Evolutionary conservation across 2,888 invertebrate species (phyloP), one percentile per base, ranked within the genome.

Genomic region (Fragum sueziense): DNA sequence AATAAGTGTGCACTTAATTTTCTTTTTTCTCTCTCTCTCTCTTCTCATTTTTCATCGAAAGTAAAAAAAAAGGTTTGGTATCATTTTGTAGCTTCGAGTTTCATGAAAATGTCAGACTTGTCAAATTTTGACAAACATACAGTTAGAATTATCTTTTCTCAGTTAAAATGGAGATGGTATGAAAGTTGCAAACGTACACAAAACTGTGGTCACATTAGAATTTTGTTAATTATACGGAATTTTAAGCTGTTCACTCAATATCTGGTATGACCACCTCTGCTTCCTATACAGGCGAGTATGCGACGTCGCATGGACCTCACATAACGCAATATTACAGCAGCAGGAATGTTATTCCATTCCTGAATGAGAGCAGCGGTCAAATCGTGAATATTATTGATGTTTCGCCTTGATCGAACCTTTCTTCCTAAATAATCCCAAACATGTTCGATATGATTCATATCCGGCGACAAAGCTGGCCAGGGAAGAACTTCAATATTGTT

Each of bases 401-500:
- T n/a, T n/a, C n/a, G n/a, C n/a, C n/a, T n/a, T n/a, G n/a, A n/a
- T n/a, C n/a, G n/a, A n/a, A n/a, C n/a, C n/a, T n/a, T n/a, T n/a
- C n/a, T n/a, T n/a, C n/a, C n/a, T n/a, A n/a, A n/a, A n/a, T n/a
- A n/a, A 27, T 76, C 76, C 76, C 70, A 70, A 57, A 61, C 65
- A 41, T 68, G 71, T 29, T 76, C 72, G n/a, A 72, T 62, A 14
- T 41, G 68, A 27, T 68, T 70, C 52, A 70, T 70, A 52, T 67
- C 22, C 25, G n/a, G 70, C 17, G 70, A 70, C n/a, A 52, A 61
- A 17, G 70, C 51, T n/a, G 74, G 74, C 70, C 70, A 70, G 31
- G 52, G 51, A 25, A 75, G 57, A 17, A 33, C 51, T 34, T 59
- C 41, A 62, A 75, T 41, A 25, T 37, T 70, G 61, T 68, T 37